A percentile compares a stretch with the other conserved stretches of the same genome.
Evolutionary conservation across 2,113 vertebrate genomes (phyloP).

Genomic region (Mormyrus iriodes): DNA sequence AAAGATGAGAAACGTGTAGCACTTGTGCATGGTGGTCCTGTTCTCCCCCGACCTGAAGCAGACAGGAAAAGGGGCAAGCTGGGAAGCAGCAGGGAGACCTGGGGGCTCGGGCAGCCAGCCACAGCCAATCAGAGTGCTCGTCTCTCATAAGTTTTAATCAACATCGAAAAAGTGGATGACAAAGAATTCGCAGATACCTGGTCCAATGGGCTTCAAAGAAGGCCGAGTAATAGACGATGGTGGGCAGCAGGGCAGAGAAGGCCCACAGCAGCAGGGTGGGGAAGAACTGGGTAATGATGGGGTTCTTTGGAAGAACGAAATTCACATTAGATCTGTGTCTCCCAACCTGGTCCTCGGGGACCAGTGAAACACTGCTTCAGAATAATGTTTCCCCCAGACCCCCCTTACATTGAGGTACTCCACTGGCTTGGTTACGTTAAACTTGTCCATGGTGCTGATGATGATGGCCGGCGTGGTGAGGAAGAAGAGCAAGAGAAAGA

Average conservation of each 20-base stretch:
- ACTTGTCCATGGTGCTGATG: slow-evolving; percentile 99
- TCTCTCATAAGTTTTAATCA: background rate
- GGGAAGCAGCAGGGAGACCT: background rate
- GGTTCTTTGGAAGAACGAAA: slow-evolving; percentile 65
- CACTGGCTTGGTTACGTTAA: slow-evolving; percentile 95
- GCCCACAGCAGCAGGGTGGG: slow-evolving; percentile 92
- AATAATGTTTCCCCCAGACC: background rate
- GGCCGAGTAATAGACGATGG: slow-evolving; percentile 93
- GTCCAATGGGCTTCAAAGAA: slow-evolving; percentile 97
- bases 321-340: background rate
- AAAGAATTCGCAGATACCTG: slow-evolving; percentile 57
- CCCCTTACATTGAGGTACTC: slow-evolving; percentile 89
- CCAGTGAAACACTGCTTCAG: background rate
- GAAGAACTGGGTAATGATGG: slow-evolving; percentile 95
- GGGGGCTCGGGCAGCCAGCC: background rate
- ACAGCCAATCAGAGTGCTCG: background rate
- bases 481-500: slow-evolving; percentile 96
- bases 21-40: slow-evolving; percentile 96
- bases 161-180: background rate
- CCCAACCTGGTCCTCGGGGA: background rate
- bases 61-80: background rate
- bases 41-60: slow-evolving; percentile 85
- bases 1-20: slow-evolving; percentile 96
- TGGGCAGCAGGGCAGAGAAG: slow-evolving; percentile 90
- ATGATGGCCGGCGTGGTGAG: slow-evolving; percentile 97